Evolutionary conservation across 2,797 vertebrate genomes (phyloP).

Genomic region (Corythornis leucogaster): DNA sequence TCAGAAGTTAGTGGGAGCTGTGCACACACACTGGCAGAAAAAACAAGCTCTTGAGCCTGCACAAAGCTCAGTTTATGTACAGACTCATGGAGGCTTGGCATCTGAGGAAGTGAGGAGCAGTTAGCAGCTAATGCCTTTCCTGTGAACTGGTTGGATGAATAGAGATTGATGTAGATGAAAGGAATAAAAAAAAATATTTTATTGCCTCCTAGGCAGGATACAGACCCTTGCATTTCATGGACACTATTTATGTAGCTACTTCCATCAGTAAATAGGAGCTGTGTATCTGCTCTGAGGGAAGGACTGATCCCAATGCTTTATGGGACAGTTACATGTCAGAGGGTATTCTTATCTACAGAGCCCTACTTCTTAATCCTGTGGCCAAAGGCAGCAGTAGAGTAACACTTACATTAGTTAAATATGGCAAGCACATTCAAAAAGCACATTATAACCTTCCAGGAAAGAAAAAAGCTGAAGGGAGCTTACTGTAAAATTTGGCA

Average conservation of each 20-base stretch:
- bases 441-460: background rate
- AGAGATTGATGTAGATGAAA: constrained; percentile 50
- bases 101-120: constrained; percentile 18
- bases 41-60: constrained; percentile 41
- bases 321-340: background rate
- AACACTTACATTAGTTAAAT: background rate
- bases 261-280: background rate
- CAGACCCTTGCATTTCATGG: background rate
- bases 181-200: constrained; percentile 12
- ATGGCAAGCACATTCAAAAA: background rate
- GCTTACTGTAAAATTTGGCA: background rate
- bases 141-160: constrained; percentile 19
- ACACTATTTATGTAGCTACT: constrained; percentile 20
- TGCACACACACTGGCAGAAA: constrained; percentile 11
- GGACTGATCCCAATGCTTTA: background rate
- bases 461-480: background rate
- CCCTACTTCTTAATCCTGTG: background rate
- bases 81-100: constrained; percentile 27
- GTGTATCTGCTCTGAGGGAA: constrained; percentile 20
- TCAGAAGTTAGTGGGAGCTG: constrained; percentile 50
- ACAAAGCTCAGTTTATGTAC: constrained; percentile 52
- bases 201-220: background rate
- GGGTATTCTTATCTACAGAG: constrained; percentile 33
- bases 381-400: constrained; percentile 2
- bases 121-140: constrained; percentile 63